Evolutionary conservation across 2,797 vertebrate species (phyloP).

Genomic region (Falco biarmicus): DNA sequence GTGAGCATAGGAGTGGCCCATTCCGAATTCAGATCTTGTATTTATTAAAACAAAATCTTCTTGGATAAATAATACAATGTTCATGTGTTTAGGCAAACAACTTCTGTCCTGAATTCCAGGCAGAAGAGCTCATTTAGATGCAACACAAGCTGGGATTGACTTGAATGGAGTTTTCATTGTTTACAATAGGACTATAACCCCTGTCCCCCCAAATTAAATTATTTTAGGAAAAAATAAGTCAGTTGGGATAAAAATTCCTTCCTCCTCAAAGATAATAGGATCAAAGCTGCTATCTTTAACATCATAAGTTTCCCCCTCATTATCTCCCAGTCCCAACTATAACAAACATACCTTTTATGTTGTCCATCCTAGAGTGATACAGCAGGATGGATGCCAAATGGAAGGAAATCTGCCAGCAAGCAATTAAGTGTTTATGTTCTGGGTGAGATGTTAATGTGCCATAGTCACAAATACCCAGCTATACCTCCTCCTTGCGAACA

Average conservation of each 20-base stretch:
- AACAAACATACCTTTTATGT: neutral
- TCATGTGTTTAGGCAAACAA: neutral
- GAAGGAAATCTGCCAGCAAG: neutral
- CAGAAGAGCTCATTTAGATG: slow-evolving; percentile 31
- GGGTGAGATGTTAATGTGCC: neutral
- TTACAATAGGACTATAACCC: neutral
- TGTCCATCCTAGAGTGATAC: neutral
- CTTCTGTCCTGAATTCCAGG: slow-evolving; percentile 39
- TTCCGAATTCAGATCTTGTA: neutral
- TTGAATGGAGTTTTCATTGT: neutral
- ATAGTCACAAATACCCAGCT: neutral
- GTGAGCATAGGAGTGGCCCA: slow-evolving; percentile 2
- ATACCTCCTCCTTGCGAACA: neutral
- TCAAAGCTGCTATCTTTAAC: neutral
- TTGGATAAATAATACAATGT: slow-evolving; percentile 39
- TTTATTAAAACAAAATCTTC: slow-evolving; percentile 38
- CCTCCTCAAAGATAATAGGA: neutral
- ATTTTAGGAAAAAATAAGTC: neutral
- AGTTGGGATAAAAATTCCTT: neutral
- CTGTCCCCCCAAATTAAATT: neutral
- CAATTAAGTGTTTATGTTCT: neutral
- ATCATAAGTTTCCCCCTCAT: neutral
- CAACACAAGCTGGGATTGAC: neutral
- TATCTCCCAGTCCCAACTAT: neutral
- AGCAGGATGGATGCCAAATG: neutral